Evolutionary conservation across 2,888 invertebrate genomes (phyloP).

Genomic region (Agapostemon virescens): DNA sequence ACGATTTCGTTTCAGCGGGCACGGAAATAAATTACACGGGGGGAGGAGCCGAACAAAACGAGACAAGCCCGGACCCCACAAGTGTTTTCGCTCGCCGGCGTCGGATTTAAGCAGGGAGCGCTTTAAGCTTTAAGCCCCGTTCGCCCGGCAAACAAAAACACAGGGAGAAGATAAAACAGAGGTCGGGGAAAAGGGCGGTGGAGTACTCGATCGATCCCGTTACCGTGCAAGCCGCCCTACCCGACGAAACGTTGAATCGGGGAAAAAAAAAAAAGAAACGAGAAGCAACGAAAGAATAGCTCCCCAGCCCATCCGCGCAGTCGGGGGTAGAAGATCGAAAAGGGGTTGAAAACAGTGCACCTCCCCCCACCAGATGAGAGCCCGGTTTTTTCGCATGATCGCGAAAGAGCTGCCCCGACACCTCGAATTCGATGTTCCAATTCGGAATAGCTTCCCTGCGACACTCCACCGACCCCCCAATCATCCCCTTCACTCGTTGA

Average conservation of each 20-base stretch:
- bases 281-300: background rate
- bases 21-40: slow-evolving; percentile 35
- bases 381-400: slow-evolving; percentile 51
- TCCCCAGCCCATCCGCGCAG: background rate
- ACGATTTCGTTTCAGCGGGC: slow-evolving; percentile 10
- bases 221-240: background rate
- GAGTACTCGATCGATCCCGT: slow-evolving; percentile 44
- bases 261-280: slow-evolving; percentile 17
- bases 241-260: slow-evolving; percentile 34
- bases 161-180: slow-evolving; percentile 23
- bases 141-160: slow-evolving; percentile 23
- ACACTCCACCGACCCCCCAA: slow-evolving; percentile 18
- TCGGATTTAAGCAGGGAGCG: slow-evolving; percentile 25
- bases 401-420: slow-evolving; percentile 21
- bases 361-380: background rate
- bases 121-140: slow-evolving; percentile 38
- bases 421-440: slow-evolving; percentile 31
- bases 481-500: slow-evolving; percentile 2
- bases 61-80: slow-evolving; percentile 11
- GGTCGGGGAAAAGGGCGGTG: background rate
- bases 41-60: slow-evolving; percentile 1
- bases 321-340: background rate
- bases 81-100: slow-evolving; percentile 47
- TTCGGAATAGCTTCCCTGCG: slow-evolving; percentile 54
- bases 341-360: background rate